Evolutionary conservation across 2,888 invertebrate genomes (phyloP), one percentile per base, ranked within the genome.

Genomic region (Apomyelois bistriatella): DNA sequence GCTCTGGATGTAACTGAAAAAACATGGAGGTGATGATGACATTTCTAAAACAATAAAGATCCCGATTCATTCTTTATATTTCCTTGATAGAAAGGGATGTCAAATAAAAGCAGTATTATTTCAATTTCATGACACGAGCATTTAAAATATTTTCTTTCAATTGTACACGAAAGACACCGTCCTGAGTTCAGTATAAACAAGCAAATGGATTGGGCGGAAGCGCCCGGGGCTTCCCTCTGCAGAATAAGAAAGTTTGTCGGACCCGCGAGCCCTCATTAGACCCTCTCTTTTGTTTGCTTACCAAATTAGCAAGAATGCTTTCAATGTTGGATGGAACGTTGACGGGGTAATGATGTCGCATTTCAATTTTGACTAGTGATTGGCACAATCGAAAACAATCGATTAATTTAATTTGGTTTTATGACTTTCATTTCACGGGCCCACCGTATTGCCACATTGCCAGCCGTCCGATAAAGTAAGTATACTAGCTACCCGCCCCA

Each of bases 181-280:
- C 66, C 72, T 81, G 82, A 85, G 85, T 80, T 79, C 74, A 82
- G 78, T 75, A 82, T 83, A 88, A 90, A 88, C 82, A 88, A 83
- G 80, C 78, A 83, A 87, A 87, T 86, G 87, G 85, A 80, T 82
- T 77, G 82, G 76, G 77, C 84, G 85, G 86, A 86, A 85, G 74
- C 73, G 82, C 84, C 76, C 68, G 64, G 77, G 80, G 76, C 70
- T 71, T 76, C 74, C 75, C 75, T 73, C 72, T 64, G 58, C 65
- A 74, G 81, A 80, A 82, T 80, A 88, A 87, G 85, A 87, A 88
- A 89, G 81, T 90, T 87, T 82, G 79, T 77, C 78, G 70, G 73
- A 69, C 79, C 78, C 79, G 72, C 75, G 71, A 80, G 74, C 81
- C 82, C 85, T 89, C 89, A 88, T 89, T 89, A 89, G 86, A 78